Evolutionary conservation across 2,888 invertebrate species (phyloP).

Genomic region (Dasysyrphus albostriatus): DNA sequence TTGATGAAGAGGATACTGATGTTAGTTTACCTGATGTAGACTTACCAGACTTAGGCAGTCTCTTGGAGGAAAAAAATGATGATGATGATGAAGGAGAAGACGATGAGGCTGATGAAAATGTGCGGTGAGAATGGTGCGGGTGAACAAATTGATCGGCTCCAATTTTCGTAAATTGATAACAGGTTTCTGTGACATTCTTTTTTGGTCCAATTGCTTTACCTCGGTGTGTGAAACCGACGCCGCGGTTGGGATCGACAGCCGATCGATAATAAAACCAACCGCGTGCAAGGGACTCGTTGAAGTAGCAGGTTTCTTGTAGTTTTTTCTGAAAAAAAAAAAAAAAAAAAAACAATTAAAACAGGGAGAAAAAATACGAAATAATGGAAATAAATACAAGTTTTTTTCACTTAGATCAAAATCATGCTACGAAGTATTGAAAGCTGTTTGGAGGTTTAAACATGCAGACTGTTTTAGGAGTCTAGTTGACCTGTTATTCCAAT

Average conservation of each 20-base stretch:
- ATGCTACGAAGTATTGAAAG: too few relatives aligned
- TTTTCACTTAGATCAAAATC: too few relatives aligned
- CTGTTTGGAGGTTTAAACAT: too few relatives aligned
- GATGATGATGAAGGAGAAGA: constrained; percentile 56
- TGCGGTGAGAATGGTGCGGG: constrained; percentile 69
- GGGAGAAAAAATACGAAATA: neutral
- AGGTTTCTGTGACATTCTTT: constrained; percentile 82
- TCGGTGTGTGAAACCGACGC: constrained; percentile 83
- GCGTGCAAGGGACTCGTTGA: constrained; percentile 83
- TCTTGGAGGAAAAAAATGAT: constrained; percentile 75
- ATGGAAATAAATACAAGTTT: too few relatives aligned
- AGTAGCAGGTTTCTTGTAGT: constrained; percentile 83
- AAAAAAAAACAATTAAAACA: neutral
- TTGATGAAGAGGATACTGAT: constrained; percentile 26
- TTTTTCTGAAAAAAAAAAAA: constrained; percentile 80
- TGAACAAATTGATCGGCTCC: constrained; percentile 82
- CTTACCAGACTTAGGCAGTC: constrained; percentile 59
- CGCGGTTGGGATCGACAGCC: constrained; percentile 82
- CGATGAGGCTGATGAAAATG: constrained; percentile 65
- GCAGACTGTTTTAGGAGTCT: too few relatives aligned
- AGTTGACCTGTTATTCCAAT: too few relatives aligned
- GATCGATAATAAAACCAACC: constrained; percentile 83
- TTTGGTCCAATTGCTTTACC: constrained; percentile 83
- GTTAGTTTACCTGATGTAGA: constrained; percentile 50
- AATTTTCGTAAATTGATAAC: constrained; percentile 83